These are phyloP conservation scores for Eulemur rufifrons DNA, from an alignment of 2,113 vertebrate genomes.

Conservation along the genomic window DNA sequence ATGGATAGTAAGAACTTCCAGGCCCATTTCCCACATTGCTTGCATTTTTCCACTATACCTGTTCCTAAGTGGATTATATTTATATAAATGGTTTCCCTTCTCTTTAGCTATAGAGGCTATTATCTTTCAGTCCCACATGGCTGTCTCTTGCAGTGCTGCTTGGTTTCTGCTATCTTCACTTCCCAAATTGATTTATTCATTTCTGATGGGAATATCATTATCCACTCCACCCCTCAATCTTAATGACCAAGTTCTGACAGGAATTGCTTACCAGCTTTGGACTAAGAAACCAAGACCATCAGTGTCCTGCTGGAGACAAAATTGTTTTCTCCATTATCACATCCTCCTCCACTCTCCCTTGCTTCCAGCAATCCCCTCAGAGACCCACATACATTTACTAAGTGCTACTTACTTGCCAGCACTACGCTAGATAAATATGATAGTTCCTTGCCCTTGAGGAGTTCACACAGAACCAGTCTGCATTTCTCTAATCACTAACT, in stretches of 20 bases:
- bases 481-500: conserved; percentile 35
- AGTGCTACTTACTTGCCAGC: conserved; percentile 58
- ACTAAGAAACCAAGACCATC: conserved; percentile 39
- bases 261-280: conserved; percentile 42
- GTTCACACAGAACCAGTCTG: conserved; percentile 28
- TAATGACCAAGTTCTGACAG: conserved; percentile 48
- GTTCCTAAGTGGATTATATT: conserved; percentile 51
- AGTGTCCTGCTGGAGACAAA: conserved; percentile 3
- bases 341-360: not conserved
- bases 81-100: conserved; percentile 33
- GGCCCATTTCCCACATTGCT: not conserved
- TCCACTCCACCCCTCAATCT: conserved; percentile 7
- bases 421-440: conserved; percentile 27
- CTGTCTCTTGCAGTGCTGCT: conserved; percentile 3
- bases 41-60: conserved; percentile 23
- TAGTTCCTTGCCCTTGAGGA: conserved; percentile 19
- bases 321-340: conserved; percentile 57
- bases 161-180: conserved; percentile 37
- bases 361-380: conserved; percentile 32
- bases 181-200: conserved; percentile 31
- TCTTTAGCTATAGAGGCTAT: conserved; percentile 37
- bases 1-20: not conserved
- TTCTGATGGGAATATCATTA: conserved; percentile 46
- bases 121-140: not conserved
- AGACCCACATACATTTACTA: conserved; percentile 37